A percentile compares a stretch with the other conserved stretches of the same genome.
Evolutionary conservation across 2,797 vertebrate genomes (phyloP).

Genomic region (Uromys caudimaculatus): DNA sequence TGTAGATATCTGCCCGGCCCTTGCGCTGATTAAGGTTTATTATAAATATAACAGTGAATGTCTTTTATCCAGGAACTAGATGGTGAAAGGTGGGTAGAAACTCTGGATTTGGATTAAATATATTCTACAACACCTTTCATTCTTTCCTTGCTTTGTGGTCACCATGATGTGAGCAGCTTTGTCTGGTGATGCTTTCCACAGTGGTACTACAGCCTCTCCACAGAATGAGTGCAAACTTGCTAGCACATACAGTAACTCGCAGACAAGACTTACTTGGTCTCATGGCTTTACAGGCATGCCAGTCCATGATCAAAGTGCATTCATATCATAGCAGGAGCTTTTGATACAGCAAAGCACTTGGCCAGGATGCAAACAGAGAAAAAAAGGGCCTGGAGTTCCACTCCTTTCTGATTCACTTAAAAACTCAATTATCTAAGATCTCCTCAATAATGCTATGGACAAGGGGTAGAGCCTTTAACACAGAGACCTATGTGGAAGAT

Average conservation of each 20-base stretch:
- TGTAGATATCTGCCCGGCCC: background rate
- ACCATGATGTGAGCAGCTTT: background rate
- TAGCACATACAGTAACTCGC: background rate
- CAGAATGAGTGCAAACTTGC: background rate
- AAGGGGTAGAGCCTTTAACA: background rate
- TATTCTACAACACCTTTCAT: too few species aligned
- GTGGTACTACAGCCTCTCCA: background rate
- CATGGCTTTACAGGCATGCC: background rate
- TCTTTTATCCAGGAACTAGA: too few species aligned
- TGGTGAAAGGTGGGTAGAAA: too few species aligned
- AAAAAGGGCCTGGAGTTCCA: background rate
- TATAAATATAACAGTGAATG: too few species aligned
- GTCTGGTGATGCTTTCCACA: background rate
- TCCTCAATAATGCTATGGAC: background rate
- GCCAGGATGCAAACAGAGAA: background rate
- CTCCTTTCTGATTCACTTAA: background rate
- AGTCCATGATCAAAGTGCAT: background rate
- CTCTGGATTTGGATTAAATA: too few species aligned
- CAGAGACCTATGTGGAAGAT: background rate
- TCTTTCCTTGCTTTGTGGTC: too few species aligned
- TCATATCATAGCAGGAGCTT: background rate
- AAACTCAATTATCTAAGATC: background rate
- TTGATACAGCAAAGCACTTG: background rate
- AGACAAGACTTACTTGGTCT: background rate
- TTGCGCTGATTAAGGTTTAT: background rate